Evolutionary conservation across 64 coral and sea anemone genomes (phyloP).

Genomic region (Cladopsammia gracilis): DNA sequence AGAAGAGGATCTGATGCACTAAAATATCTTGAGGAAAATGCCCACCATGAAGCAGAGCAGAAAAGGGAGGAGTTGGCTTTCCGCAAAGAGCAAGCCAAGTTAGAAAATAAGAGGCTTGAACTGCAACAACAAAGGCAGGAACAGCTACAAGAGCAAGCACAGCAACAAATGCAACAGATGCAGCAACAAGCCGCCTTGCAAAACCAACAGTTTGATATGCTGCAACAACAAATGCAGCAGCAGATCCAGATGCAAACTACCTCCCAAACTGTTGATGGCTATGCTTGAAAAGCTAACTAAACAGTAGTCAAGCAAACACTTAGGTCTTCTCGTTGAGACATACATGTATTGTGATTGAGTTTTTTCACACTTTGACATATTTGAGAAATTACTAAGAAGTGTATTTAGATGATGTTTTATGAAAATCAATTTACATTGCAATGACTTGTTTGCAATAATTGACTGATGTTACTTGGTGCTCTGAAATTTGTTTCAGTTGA

Average conservation of each 20-base stretch:
- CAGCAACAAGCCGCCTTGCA: not conserved
- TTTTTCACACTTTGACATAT: not conserved
- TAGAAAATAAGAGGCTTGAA: constrained; percentile 33
- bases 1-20: constrained; percentile 60
- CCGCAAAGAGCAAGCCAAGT: constrained; percentile 38
- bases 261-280: constrained; percentile 9
- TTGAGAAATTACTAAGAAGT: not conserved
- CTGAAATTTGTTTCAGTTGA: not conserved
- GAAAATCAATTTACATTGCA: not conserved
- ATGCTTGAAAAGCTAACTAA: not conserved
- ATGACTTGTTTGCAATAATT: not conserved
- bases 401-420: not conserved
- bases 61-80: constrained; percentile 74
- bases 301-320: not conserved
- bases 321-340: not conserved
- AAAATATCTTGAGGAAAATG: constrained; percentile 62
- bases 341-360: not conserved
- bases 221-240: constrained; percentile 5
- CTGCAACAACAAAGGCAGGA: constrained; percentile 69
- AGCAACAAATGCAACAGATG: not conserved
- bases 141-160: constrained; percentile 52
- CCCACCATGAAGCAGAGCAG: constrained; percentile 47
- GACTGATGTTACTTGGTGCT: not conserved
- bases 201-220: not conserved
- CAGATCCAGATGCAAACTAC: not conserved